Percentiles rank a stretch among this genome's conserved stretches.
Evolutionary conservation across 2,797 vertebrate genomes (phyloP).

Genomic region (Lycodopsis pacificus): DNA sequence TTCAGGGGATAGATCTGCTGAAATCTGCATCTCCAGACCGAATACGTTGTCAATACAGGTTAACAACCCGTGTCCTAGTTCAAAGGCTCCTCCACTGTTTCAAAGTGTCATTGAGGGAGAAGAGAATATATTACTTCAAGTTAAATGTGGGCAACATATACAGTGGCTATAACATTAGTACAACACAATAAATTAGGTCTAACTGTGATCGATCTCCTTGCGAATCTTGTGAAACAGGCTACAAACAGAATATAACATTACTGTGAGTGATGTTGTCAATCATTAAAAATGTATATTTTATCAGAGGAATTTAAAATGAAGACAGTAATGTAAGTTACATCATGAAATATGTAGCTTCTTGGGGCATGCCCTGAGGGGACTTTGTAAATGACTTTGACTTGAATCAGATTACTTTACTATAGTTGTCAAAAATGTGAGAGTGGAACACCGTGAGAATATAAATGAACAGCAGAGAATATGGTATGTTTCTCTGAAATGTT

Average conservation of each 20-base stretch:
- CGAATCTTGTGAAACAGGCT: neutral
- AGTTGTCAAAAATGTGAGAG: neutral
- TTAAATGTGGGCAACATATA: constrained; percentile 11
- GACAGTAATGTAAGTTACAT: neutral
- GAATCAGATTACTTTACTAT: constrained; percentile 7
- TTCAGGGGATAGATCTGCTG: neutral
- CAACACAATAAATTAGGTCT: neutral
- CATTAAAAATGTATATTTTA: neutral
- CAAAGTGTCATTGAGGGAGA: constrained; percentile 4
- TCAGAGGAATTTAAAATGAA: neutral
- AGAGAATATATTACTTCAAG: constrained; percentile 13
- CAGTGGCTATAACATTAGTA: neutral
- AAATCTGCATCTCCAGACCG: constrained; percentile 13
- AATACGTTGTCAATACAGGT: neutral
- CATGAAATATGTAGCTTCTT: neutral
- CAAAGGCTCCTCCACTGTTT: constrained; percentile 2
- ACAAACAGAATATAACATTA: neutral
- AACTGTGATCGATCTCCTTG: neutral
- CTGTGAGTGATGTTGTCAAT: neutral
- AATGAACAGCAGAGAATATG: neutral
- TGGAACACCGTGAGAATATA: too few species aligned
- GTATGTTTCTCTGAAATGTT: neutral
- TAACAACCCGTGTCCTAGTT: neutral
- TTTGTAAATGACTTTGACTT: neutral
- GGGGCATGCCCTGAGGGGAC: neutral